Conservation (phyloP, 92 coral and sea anemone species). For the Muricea muricata region DNA sequence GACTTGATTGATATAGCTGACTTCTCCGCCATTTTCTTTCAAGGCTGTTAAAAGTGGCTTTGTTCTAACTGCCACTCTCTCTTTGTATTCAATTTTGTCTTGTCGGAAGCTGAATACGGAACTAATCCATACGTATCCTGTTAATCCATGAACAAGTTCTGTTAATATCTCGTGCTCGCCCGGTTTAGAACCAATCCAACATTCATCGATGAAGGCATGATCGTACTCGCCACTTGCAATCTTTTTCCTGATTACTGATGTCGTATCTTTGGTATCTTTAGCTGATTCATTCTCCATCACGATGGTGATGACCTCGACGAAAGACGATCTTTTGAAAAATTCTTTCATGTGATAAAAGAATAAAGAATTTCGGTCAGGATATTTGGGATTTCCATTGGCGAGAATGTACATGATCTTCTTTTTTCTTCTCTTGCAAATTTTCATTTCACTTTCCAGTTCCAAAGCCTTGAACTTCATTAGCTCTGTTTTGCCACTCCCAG, state of each 20-base stretch:
- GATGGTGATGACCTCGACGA: constrained; percentile 31
- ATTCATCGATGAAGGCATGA: constrained; percentile 61
- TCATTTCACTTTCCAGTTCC: constrained; percentile 14
- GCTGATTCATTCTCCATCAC: constrained; percentile 19
- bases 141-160: constrained; percentile 7
- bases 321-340: constrained; percentile 24
- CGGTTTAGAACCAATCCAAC: constrained; percentile 57
- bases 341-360: constrained; percentile 29
- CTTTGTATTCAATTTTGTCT: neutral
- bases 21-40: constrained; percentile 25
- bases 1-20: constrained; percentile 38
- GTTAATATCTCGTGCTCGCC: constrained; percentile 32
- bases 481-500: constrained; percentile 65
- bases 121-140: constrained; percentile 67
- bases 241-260: neutral
- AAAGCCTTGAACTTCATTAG: constrained; percentile 58
- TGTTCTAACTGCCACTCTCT: constrained; percentile 16
- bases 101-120: constrained; percentile 53
- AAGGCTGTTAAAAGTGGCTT: constrained; percentile 37
- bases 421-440: constrained; percentile 11
- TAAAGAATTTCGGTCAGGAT: constrained; percentile 1
- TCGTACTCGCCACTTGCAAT: constrained; percentile 11
- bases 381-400: neutral
- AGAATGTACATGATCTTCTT: constrained; percentile 44
- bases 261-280: neutral